Evolutionary conservation across 1,140 invertebrate species (phyloP).

Genomic region (Trichogramma pretiosum): DNA sequence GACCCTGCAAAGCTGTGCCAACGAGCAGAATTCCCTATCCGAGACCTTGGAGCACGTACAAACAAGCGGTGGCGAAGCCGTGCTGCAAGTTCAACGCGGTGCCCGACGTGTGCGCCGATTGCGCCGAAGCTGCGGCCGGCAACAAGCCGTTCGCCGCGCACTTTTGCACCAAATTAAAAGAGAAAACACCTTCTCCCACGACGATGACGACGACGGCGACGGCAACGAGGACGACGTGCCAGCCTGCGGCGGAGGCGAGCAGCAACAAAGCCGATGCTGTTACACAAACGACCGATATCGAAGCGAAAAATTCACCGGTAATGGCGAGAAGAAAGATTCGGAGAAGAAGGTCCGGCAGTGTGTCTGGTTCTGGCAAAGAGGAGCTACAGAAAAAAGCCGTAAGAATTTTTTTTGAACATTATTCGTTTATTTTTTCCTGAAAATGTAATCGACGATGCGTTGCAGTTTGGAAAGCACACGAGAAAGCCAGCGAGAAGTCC

Average conservation of each 20-base stretch:
- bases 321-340: conserved; percentile 19
- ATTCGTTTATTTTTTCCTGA: neutral
- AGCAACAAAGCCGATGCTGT: no score
- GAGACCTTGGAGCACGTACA: conserved; percentile 32
- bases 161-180: conserved; percentile 38
- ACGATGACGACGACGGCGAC: conserved; percentile 10
- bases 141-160: conserved; percentile 34
- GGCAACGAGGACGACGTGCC: conserved; percentile 23
- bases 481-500: conserved; percentile 7
- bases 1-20: no score
- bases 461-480: conserved; percentile 9
- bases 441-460: neutral
- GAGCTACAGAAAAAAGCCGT: conserved; percentile 27
- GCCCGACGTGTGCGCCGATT: conserved; percentile 40
- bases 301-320: conserved; percentile 24
- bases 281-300: conserved; percentile 49
- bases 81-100: conserved; percentile 36
- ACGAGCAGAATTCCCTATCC: conserved; percentile 19
- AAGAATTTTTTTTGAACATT: neutral
- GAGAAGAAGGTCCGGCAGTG: conserved; percentile 14
- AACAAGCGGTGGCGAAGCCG: conserved; percentile 19
- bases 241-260: no score
- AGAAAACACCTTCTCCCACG: conserved; percentile 22
- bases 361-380: conserved; percentile 7
- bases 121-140: conserved; percentile 25